These are phyloP conservation scores for Anas platyrhynchos DNA, from an alignment of 2,113 vertebrate species.

Conservation along the genomic window DNA sequence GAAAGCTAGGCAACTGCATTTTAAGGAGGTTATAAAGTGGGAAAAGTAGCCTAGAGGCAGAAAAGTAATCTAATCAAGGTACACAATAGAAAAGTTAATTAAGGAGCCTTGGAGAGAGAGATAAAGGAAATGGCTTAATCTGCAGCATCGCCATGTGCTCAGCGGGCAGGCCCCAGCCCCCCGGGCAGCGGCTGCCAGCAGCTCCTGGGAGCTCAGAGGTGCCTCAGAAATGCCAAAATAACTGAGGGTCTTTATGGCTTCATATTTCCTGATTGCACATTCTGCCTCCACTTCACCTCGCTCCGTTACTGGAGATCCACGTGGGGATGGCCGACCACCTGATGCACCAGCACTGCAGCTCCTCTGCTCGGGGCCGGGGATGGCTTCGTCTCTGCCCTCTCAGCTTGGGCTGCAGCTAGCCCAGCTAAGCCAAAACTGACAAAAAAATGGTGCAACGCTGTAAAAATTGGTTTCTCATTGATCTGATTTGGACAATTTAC, in stretches of 20 bases:
- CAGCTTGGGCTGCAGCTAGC: background rate
- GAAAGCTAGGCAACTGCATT: background rate
- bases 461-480: background rate
- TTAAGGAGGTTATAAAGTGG: background rate
- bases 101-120: background rate
- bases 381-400: background rate
- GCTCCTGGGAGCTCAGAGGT: background rate
- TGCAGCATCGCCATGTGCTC: background rate
- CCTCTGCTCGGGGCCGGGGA: rapidly evolving
- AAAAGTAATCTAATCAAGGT: conserved; percentile 43
- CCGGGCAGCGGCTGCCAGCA: background rate
- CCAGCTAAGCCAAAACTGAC: background rate
- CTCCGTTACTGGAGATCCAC: rapidly evolving
- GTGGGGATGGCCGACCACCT: too few relatives aligned
- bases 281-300: rapidly evolving
- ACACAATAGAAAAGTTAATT: conserved; percentile 40
- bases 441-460: too few relatives aligned
- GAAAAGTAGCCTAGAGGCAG: conserved; percentile 25
- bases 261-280: rapidly evolving
- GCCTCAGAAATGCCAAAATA: background rate
- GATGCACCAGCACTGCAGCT: rapidly evolving
- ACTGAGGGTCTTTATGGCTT: rapidly evolving
- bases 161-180: too few relatives aligned
- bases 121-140: background rate
- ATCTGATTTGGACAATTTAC: background rate